Base-by-base conservation (phyloP, 2,113 vertebrate genomes). In the Zeus faber region DNA sequence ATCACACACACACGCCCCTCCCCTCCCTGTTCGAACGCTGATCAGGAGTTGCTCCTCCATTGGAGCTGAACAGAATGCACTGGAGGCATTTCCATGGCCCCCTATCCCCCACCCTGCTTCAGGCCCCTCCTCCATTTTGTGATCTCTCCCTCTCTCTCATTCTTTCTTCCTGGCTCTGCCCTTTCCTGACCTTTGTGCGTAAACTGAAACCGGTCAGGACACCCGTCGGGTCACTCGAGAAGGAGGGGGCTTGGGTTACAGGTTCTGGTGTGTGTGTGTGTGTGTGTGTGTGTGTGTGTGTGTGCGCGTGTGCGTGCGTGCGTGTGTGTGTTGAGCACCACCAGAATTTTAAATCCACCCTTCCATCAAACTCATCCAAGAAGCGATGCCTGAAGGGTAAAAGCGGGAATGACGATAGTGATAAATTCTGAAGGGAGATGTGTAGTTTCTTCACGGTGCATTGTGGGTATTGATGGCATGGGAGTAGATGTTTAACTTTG, bases 31-130 rank as follows among this genome's bases (percentile, higher is more conserved):
- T 62, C 66, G 66, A 44, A 63, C 67, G 58, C 51, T 24, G 73
- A 71, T 80, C 79, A 82, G 70, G 68, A 85, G 82, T 68, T 62
- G 49, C 61, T 84, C 40, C 77, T 85, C 82, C n/a, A 58, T 24
- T 76, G 76, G 77, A 81, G 70, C 83, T 79, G 76, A 85, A 79
- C 72, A 78, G 77, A 89, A 83, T 59, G 76, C 59, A 43, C 69
- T 86, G 23, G 70, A 83, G 79, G 58, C 70, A 72, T 80, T 87
- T 90, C 67, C 87, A 67, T 74, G 79, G 67, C 54, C 53, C 64
- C 29, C 51, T 55, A 45, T 16, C 33, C 51, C 24, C 49, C n/a
- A 21, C 74, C 50, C 53, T 66, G 20, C 60, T 49, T 31, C 59
- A 65, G 69, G 68, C 68, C 76, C 71, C 77, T 76, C 80, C 76